A percentile compares a stretch with the other conserved stretches of the same genome.
These are phyloP conservation scores for Bufo bufo DNA, from an alignment of 2,113 vertebrate genomes.

Conservation along the genomic window DNA sequence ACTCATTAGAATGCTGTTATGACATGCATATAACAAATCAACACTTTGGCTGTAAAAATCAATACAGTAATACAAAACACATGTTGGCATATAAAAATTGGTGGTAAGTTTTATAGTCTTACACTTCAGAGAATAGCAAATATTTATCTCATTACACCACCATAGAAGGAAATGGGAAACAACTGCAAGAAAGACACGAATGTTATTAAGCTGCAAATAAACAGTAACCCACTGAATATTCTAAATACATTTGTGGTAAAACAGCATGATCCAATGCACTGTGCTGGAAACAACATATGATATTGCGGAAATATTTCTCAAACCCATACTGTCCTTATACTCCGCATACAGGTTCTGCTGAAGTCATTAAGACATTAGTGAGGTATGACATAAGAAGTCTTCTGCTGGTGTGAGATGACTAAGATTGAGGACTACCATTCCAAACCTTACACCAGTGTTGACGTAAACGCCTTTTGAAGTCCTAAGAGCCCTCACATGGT, in stretches of 20 bases:
- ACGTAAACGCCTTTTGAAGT: conserved; percentile 38
- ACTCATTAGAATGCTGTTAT: neutral
- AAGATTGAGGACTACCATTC: conserved; percentile 26
- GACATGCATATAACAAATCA: neutral
- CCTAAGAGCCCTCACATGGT: conserved; percentile 28
- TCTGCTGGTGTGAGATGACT: neutral
- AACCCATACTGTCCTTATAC: neutral
- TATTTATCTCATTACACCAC: neutral
- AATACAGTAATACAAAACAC: neutral
- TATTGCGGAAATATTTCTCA: neutral
- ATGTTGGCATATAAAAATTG: neutral
- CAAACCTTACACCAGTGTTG: conserved; percentile 20
- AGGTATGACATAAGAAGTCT: neutral
- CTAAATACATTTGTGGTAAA: neutral
- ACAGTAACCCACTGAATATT: neutral
- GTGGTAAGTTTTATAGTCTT: neutral
- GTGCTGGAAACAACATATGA: neutral
- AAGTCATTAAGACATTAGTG: neutral
- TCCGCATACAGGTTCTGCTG: neutral
- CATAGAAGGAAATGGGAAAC: neutral
- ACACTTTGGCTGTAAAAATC: neutral
- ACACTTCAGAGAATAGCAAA: neutral
- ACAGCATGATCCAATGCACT: neutral
- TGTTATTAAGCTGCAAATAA: neutral
- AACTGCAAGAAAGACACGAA: neutral